phyloP scores from a whole-genome alignment of 2,888 invertebrate species.

The Plebejus anna region DNA sequence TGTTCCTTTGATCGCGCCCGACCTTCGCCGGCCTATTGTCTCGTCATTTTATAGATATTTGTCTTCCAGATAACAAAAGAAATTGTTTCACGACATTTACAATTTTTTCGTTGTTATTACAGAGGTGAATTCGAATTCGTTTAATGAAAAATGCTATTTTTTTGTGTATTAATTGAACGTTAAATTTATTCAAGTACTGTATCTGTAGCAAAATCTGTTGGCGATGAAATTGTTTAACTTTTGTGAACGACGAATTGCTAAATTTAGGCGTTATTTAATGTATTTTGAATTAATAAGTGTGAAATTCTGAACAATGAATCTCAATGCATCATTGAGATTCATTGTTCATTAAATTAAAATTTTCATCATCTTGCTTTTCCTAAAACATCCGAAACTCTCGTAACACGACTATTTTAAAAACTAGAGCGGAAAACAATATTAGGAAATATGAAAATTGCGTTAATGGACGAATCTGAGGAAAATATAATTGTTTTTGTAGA shows the following conservation, averaged over 20 bases:
- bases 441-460: background rate
- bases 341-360: too few species aligned
- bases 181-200: background rate
- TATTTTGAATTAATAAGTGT: too few species aligned
- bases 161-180: background rate
- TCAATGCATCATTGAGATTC: background rate
- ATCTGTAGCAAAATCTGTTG: background rate
- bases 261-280: background rate
- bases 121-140: background rate
- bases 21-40: constrained; percentile 49
- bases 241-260: background rate
- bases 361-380: background rate
- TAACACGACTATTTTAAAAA: background rate
- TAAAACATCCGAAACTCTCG: too few species aligned
- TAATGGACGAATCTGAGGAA: background rate
- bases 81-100: constrained; percentile 29
- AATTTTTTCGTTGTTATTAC: constrained; percentile 29
- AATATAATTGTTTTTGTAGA: constrained; percentile 56
- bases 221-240: background rate
- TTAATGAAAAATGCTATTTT: background rate
- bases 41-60: constrained; percentile 50
- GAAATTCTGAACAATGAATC: too few species aligned
- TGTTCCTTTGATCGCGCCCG: constrained; percentile 45
- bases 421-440: background rate
- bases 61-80: constrained; percentile 41